These are phyloP conservation scores for Philopotamus ludificatus DNA, from an alignment of 1,140 invertebrate genomes.

Conservation along the genomic window DNA sequence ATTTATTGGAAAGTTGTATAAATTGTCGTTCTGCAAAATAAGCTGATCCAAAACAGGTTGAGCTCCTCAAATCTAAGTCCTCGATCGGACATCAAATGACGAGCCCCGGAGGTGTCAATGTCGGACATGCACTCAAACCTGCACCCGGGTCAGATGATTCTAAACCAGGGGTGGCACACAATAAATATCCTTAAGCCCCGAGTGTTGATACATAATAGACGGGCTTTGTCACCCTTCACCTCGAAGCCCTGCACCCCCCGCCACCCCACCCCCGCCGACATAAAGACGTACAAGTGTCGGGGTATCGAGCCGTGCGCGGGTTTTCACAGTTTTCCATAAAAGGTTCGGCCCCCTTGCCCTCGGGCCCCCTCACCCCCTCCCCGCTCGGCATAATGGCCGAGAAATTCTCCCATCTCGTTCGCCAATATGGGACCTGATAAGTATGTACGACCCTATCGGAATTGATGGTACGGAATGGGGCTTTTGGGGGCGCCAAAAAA, in stretches of 20 bases:
- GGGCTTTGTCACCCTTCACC: slow-evolving; percentile 17
- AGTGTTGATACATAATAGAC: slow-evolving; percentile 37
- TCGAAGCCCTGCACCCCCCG: slow-evolving; percentile 10
- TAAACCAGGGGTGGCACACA: slow-evolving; percentile 5
- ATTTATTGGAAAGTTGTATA: no score
- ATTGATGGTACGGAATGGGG: slow-evolving; percentile 37
- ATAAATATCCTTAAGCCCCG: slow-evolving; percentile 30
- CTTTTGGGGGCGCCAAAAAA: slow-evolving; percentile 25
- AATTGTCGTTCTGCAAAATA: no score
- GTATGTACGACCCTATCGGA: slow-evolving; percentile 33
- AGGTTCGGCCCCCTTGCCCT: slow-evolving; percentile 9
- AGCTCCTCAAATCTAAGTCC: no score
- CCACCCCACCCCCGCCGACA: no score
- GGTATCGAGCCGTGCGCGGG: slow-evolving; percentile 31
- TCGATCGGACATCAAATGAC: no score
- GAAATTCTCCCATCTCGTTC: slow-evolving; percentile 26
- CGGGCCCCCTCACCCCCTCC: slow-evolving; percentile 2
- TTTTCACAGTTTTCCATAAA: slow-evolving; percentile 41
- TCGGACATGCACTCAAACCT: no score
- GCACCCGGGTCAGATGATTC: no score
- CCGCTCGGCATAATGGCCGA: slow-evolving; percentile 33
- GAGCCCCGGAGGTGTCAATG: no score
- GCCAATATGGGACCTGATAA: slow-evolving; percentile 31
- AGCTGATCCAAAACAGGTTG: no score
- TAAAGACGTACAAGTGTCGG: slow-evolving; percentile 37